Evolutionary conservation across 35 echinoderm and acorn worm species (phyloP).

Genomic region (Strongylocentrotus purpuratus): DNA sequence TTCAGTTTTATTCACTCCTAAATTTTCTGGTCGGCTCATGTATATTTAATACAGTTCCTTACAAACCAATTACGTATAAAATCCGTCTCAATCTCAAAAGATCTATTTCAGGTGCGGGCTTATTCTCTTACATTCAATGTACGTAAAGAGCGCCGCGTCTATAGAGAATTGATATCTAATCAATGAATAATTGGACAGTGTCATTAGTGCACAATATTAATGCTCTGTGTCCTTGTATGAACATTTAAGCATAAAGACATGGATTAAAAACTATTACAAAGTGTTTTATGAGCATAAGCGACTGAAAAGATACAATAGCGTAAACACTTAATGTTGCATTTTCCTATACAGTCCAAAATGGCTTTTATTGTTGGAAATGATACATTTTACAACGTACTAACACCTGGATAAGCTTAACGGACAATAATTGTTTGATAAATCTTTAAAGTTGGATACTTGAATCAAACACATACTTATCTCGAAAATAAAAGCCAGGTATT

Average conservation of each 20-base stretch:
- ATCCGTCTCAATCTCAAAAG: not conserved
- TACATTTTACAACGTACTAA: not conserved
- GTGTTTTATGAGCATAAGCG: not conserved
- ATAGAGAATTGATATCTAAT: not conserved
- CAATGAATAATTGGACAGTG: conserved; percentile 16
- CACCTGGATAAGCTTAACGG: not conserved
- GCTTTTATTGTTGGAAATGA: not conserved
- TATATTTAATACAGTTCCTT: conserved; percentile 38
- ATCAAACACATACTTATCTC: not conserved
- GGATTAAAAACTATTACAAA: not conserved
- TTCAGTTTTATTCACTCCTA: conserved; percentile 8
- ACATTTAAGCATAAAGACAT: not conserved
- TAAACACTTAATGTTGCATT: not conserved
- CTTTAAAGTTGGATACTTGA: not conserved
- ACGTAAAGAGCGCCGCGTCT: conserved; percentile 8
- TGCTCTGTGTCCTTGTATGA: not conserved
- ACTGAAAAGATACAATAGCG: not conserved
- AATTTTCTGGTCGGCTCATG: conserved; percentile 18
- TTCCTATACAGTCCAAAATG: not conserved
- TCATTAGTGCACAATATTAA: conserved; percentile 38
- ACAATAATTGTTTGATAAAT: not conserved
- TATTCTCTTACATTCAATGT: not conserved
- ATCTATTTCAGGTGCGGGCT: conserved; percentile 15
- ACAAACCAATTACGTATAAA: conserved; percentile 25
- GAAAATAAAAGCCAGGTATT: not conserved